These are phyloP conservation scores for Catonia carolina DNA, from an alignment of 2,888 invertebrate species.

Conservation along the genomic window DNA sequence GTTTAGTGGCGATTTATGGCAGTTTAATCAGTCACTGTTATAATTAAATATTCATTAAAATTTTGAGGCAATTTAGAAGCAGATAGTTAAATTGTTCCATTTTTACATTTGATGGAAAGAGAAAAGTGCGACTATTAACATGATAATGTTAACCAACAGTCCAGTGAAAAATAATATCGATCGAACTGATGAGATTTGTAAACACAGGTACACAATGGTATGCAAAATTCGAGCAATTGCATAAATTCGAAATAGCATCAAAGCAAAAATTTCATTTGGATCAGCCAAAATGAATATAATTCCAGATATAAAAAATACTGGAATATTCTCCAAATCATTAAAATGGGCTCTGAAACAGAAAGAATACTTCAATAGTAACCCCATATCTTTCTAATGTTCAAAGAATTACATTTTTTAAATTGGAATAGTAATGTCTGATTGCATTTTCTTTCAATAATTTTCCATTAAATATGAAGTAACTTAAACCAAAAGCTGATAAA, in stretches of 20 bases:
- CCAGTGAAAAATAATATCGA: slow-evolving; percentile 31
- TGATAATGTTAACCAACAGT: slow-evolving; percentile 27
- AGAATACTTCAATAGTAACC: too few relatives aligned
- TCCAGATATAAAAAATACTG: slow-evolving; percentile 33
- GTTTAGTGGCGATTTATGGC: too few relatives aligned
- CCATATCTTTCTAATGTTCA: too few relatives aligned
- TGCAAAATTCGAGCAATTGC: slow-evolving; percentile 32
- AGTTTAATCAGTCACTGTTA: too few relatives aligned
- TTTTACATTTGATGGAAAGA: slow-evolving; percentile 29
- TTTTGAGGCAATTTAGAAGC: too few relatives aligned
- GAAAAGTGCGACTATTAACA: slow-evolving; percentile 27
- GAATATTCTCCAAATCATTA: slow-evolving; percentile 36
- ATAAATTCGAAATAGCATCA: slow-evolving; percentile 33
- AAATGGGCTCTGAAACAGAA: slow-evolving; percentile 33
- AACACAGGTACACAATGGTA: slow-evolving; percentile 31
- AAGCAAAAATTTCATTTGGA: slow-evolving; percentile 32
- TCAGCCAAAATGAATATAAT: slow-evolving; percentile 32
- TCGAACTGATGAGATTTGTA: slow-evolving; percentile 31
- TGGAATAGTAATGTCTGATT: too few relatives aligned
- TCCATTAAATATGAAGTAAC: too few relatives aligned
- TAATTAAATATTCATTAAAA: too few relatives aligned
- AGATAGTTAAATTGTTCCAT: too few relatives aligned
- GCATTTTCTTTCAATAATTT: too few relatives aligned
- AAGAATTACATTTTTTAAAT: too few relatives aligned
- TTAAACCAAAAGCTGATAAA: too few relatives aligned